Percentiles rank a stretch among this genome's conserved stretches.
Conservation (phyloP, 2,113 vertebrate species). For the Haplochromis burtoni region DNA sequence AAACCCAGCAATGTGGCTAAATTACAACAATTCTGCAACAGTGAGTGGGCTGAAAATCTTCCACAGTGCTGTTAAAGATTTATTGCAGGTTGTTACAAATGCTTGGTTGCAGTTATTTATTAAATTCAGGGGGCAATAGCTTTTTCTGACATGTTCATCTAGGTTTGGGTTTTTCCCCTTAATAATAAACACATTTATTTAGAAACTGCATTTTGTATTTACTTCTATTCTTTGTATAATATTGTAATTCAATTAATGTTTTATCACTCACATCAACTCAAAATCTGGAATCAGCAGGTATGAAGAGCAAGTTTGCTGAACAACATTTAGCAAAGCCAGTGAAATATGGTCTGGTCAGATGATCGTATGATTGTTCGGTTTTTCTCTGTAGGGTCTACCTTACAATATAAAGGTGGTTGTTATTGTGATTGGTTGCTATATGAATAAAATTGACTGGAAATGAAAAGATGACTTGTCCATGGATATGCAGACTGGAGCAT, state of each 20-base stretch:
- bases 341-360: background rate
- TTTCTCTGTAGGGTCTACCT: background rate
- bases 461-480: background rate
- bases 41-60: rapidly evolving
- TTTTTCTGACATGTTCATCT: background rate
- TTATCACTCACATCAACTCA: background rate
- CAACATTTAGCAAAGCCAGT: background rate
- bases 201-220: no score
- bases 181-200: background rate
- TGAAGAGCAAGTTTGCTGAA: background rate
- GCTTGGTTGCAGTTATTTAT: background rate
- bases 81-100: rapidly evolving
- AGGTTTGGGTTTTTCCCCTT: background rate
- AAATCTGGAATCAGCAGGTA: background rate
- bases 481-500: background rate
- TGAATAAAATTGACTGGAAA: rapidly evolving
- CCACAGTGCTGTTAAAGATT: background rate
- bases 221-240: no score
- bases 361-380: rapidly evolving
- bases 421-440: background rate
- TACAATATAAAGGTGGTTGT: rapidly evolving
- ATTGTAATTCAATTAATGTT: no score
- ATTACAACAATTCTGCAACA: background rate
- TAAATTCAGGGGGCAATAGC: rapidly evolving
- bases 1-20: background rate